phyloP scores from a whole-genome alignment of 2,888 invertebrate genomes.

The Apodemia duryi region DNA sequence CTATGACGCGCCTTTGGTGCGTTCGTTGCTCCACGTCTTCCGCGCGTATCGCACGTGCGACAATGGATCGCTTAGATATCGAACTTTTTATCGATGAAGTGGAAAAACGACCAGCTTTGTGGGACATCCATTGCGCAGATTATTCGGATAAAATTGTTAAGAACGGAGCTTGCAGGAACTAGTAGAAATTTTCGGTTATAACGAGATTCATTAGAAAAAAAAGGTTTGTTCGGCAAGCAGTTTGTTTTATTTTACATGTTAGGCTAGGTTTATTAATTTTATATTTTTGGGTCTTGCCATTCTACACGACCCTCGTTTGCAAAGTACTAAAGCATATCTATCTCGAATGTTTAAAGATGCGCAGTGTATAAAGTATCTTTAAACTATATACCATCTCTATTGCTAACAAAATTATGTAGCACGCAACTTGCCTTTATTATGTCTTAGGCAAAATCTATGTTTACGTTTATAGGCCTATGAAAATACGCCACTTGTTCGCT shows the following conservation, averaged over 20 bases:
- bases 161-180: slow-evolving; percentile 32
- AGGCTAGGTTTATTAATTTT: slow-evolving; percentile 28
- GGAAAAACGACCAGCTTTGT: slow-evolving; percentile 34
- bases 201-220: slow-evolving; percentile 28
- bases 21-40: slow-evolving; percentile 35
- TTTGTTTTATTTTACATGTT: slow-evolving; percentile 27
- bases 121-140: slow-evolving; percentile 33
- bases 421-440: slow-evolving; percentile 34
- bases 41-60: slow-evolving; percentile 31
- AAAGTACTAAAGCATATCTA: slow-evolving; percentile 35
- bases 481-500: slow-evolving; percentile 30
- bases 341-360: slow-evolving; percentile 35
- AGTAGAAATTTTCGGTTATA: slow-evolving; percentile 29
- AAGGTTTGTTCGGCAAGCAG: slow-evolving; percentile 30
- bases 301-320: slow-evolving; percentile 33
- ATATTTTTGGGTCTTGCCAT: slow-evolving; percentile 36
- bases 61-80: slow-evolving; percentile 34
- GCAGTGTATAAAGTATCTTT: slow-evolving; percentile 31
- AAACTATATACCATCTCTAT: slow-evolving; percentile 35
- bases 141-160: slow-evolving; percentile 34
- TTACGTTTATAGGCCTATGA: slow-evolving; percentile 29
- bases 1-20: slow-evolving; percentile 31
- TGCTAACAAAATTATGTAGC: slow-evolving; percentile 34
- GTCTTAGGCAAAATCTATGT: slow-evolving; percentile 32
- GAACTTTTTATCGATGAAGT: slow-evolving; percentile 34